Evolutionary conservation across 2,888 invertebrate species (phyloP), one percentile per base, ranked within the genome.

Genomic region (Agriopis leucophaearia): DNA sequence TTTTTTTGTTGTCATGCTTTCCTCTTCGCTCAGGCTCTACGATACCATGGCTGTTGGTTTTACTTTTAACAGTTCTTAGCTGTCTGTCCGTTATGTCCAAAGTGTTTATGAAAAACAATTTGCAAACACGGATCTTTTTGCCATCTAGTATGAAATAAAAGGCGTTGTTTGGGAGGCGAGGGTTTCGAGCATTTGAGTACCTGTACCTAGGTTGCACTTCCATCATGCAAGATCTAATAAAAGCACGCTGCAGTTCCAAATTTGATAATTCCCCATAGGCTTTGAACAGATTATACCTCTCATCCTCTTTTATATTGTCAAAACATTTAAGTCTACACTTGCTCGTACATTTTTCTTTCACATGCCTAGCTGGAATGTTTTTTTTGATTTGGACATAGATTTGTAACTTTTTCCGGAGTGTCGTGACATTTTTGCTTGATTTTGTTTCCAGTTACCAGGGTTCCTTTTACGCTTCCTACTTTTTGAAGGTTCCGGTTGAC

Each of bases 171-270:
- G 64, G 61, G 42, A 55, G 18, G 57, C 73, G 69, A n/a, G 71
- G 73, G 48, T 44, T 69, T 51, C 54, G 69, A 8, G 72, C 65
- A 57, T 70, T 66, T 1, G 57, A 61, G 57, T 70, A 72, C 60
- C 65, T 70, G 58, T 75, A 75, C 63, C 63, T 72, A 15, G 74
- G 72, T 50, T 59, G 55, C 15, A 74, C 40, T 61, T 70, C 71
- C 12, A 70, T 40, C 69, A 75, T 69, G 51, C 70, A 72, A 54
- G 50, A 47, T 54, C 57, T 59, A 16, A 75, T 61, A 61, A 63
- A 72, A 35, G 62, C 61, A 52, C 73, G 52, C 58, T 74, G 73
- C 15, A 69, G 50, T 48, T 68, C 64, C 18, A 70, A n/a, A 16
- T 68, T 52, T n/a, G 61, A 54, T n/a, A 75, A 36, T 18, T 55